Base-by-base conservation (phyloP, 2,888 invertebrate genomes). In the Apamea sordens region DNA sequence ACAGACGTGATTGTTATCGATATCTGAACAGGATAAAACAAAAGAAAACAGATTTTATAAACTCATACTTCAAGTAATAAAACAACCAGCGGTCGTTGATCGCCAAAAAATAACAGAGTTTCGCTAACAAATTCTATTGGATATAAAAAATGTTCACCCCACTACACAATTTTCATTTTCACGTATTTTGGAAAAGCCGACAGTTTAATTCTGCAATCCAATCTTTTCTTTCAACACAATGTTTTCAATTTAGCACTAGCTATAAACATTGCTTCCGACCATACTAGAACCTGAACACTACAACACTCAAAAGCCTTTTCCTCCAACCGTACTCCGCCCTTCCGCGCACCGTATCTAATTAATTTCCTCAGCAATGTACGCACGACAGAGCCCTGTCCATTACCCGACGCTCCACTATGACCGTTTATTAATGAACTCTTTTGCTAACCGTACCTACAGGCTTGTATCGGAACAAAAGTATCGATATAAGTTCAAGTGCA, bases 271-370 rank as follows among this genome's bases (percentile, higher is more conserved):
- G 56, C n/a, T 59, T 41, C 56, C 1, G 13, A 73, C 63, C 32
- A 6, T 69, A 68, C 77, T 0, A 18, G 24, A 7, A n/a, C 10
- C 21, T 69, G 5, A 18, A 47, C 13, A 59, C 53, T 11, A 59
- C 47, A 59, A 41, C 10, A 64, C 69, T 50, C 11, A 13, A 70
- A 61, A n/a, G n/a, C 65, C 76, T 77, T 73, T 76, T 74, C 0
- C 11, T 61, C 82, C 56, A 67, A 89, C 88, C 67, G 79, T 90
- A 90, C 89, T 53, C 47, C 79, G 81, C 80, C 79, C 82, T 82
- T 84, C 83, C 88, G 82, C 84, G 79, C 88, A 90, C 92, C 93
- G 92, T 93, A 91, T 91, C 93, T 95, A 94, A 95, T 95, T 94
- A 94, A 94, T 94, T 95, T 94, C 93, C 91, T 91, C 79, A 82